These are phyloP conservation scores for Microcebus murinus DNA, from an alignment of 2,113 vertebrate genomes.

Conservation along the genomic window DNA sequence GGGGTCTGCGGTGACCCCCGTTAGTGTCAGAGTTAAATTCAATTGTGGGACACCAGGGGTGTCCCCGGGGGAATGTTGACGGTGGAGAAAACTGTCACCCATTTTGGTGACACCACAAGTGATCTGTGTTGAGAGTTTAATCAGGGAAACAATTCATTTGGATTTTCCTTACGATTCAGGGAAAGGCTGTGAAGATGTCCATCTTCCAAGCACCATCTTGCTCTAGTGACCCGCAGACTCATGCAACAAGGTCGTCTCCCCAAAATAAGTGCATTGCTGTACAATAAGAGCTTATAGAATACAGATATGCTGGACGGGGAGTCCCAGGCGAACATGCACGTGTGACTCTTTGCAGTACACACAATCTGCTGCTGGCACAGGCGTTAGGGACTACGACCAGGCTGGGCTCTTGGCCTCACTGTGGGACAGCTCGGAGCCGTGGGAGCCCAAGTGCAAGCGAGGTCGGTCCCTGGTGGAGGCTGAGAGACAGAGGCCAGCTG, in stretches of 20 bases:
- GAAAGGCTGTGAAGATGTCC: neutral
- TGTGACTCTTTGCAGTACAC: too few relatives aligned
- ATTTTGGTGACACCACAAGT: neutral
- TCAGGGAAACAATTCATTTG: neutral
- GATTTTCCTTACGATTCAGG: neutral
- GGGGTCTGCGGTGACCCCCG: neutral
- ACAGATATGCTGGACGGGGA: neutral
- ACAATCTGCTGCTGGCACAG: fast-evolving
- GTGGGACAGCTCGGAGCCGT: too few relatives aligned
- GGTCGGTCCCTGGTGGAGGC: fast-evolving
- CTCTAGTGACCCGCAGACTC: neutral
- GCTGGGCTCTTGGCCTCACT: neutral
- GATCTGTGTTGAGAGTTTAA: neutral
- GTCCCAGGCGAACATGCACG: neutral
- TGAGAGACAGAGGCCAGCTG: fast-evolving
- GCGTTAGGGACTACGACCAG: too few relatives aligned
- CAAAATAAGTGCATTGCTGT: neutral
- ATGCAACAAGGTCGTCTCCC: neutral
- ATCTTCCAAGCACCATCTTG: neutral
- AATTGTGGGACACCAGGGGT: neutral
- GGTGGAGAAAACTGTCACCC: neutral
- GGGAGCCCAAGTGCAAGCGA: neutral
- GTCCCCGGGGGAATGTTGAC: neutral
- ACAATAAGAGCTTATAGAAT: neutral
- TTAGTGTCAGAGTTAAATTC: neutral